These are phyloP conservation scores for Emys orbicularis DNA, from an alignment of 2,797 vertebrate species.

Conservation along the genomic window DNA sequence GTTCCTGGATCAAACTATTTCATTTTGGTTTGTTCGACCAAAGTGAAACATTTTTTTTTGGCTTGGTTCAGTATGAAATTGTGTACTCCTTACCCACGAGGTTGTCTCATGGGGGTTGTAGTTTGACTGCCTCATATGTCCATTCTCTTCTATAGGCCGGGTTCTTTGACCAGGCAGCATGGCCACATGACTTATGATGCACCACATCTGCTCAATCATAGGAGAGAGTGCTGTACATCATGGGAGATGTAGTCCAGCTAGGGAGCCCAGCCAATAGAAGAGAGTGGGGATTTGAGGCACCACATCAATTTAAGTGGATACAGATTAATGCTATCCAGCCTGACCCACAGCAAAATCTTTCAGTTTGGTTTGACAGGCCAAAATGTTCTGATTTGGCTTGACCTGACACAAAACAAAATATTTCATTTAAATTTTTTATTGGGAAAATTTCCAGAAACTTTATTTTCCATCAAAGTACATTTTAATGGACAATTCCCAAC, in stretches of 20 bases:
- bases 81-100: background rate
- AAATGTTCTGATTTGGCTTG: background rate
- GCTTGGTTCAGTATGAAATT: background rate
- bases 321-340: background rate
- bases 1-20: background rate
- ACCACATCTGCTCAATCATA: background rate
- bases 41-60: background rate
- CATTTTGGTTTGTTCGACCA: background rate
- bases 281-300: background rate
- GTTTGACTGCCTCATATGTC: background rate
- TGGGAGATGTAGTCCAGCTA: background rate
- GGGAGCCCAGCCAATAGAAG: background rate
- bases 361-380: background rate
- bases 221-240: too few species aligned
- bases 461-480: background rate
- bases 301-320: background rate
- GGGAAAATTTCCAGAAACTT: background rate
- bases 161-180: background rate
- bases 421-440: background rate
- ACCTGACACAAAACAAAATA: background rate
- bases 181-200: background rate
- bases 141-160: background rate
- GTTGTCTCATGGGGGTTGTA: background rate
- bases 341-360: background rate
- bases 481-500: background rate